Evolutionary conservation across 2,888 invertebrate genomes (phyloP).

Genomic region (Ophonus ardosiacus): DNA sequence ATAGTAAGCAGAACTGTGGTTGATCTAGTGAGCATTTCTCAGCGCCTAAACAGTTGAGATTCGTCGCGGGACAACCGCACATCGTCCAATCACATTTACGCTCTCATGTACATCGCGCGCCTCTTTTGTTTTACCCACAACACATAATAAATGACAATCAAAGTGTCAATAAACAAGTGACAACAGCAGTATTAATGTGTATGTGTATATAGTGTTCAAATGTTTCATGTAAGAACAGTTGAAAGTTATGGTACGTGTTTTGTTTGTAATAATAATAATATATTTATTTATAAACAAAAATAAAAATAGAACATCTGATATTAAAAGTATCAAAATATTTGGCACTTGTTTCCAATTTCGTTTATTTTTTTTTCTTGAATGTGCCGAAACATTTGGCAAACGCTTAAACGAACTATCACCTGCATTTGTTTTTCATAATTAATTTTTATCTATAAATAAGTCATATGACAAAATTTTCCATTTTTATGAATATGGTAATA

Average conservation of each 20-base stretch:
- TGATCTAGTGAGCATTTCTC: neutral
- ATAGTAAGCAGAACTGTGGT: neutral
- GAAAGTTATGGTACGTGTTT: neutral
- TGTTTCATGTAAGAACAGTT: too few relatives aligned
- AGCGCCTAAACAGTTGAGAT: neutral
- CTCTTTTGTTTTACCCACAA: slow-evolving; percentile 1
- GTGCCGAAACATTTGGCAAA: neutral
- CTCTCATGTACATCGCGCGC: neutral
- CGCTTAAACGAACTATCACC: neutral
- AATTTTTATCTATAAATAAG: too few relatives aligned
- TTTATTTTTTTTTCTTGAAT: neutral
- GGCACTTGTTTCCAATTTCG: neutral
- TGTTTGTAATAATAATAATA: neutral
- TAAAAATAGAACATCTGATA: neutral
- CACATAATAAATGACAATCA: neutral
- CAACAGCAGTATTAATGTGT: neutral
- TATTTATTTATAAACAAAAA: neutral
- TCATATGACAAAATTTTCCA: too few relatives aligned
- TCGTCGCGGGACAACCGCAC: neutral
- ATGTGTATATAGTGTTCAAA: neutral
- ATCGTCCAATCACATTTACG: neutral
- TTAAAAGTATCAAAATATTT: neutral
- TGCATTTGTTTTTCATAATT: too few relatives aligned
- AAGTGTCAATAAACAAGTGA: neutral
- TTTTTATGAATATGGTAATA: too few relatives aligned